Conservation (phyloP, 2,113 vertebrate species). For the Strigops habroptila region DNA sequence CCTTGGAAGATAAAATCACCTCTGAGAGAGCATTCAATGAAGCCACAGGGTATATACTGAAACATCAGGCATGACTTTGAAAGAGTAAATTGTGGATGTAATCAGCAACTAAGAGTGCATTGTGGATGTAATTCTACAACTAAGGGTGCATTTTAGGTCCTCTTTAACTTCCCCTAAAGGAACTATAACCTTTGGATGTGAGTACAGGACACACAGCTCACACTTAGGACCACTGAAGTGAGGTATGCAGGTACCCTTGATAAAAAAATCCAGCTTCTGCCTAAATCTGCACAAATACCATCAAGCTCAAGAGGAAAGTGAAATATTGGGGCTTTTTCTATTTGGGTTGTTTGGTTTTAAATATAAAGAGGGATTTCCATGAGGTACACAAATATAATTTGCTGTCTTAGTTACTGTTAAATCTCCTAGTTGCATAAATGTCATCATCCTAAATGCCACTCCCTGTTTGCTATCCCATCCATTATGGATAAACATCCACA, state of each 20-base stretch:
- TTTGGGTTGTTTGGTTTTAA: not conserved
- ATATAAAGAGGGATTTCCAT: not conserved
- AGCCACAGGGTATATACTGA: not conserved
- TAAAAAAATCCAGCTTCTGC: not conserved
- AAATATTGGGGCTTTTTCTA: fast-evolving
- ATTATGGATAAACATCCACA: not conserved
- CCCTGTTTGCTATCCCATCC: not conserved
- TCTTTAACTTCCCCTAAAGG: not conserved
- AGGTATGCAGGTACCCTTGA: not conserved
- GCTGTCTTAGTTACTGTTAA: not conserved
- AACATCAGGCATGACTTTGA: not conserved
- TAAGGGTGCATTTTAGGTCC: not conserved
- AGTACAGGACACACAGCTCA: not conserved
- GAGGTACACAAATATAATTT: not conserved
- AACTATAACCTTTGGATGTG: not conserved
- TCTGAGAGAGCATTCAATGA: not conserved
- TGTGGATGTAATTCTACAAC: not conserved
- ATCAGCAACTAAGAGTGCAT: not conserved
- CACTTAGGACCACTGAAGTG: fast-evolving
- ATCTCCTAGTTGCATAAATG: not conserved
- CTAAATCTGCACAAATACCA: not conserved
- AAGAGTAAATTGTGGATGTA: not conserved
- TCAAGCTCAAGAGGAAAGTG: not conserved
- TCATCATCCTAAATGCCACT: not conserved
- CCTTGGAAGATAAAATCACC: not conserved